phyloP scores from a whole-genome alignment of 1,140 invertebrate genomes.

The Colletes latitarsis region DNA sequence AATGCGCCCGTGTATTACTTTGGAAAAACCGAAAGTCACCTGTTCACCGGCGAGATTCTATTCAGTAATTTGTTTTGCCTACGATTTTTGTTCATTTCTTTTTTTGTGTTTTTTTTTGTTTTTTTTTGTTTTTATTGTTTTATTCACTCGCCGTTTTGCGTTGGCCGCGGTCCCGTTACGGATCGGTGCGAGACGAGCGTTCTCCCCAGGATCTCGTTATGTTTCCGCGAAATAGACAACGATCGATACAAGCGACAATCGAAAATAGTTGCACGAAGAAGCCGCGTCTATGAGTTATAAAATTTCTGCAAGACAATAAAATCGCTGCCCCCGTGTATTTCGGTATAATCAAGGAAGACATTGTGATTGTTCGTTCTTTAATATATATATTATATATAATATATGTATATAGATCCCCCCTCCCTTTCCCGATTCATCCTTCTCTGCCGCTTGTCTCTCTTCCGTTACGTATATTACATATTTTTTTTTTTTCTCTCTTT shows the following conservation, averaged over 20 bases:
- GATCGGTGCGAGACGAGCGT: slow-evolving; percentile 2
- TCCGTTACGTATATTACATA: slow-evolving; percentile 53
- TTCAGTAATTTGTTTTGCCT: not conserved
- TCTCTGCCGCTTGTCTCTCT: slow-evolving; percentile 19
- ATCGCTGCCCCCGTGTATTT: slow-evolving; percentile 64
- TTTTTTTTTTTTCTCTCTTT: slow-evolving; percentile 9
- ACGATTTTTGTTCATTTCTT: not conserved
- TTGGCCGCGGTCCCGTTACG: not conserved
- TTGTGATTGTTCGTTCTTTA: slow-evolving; percentile 68
- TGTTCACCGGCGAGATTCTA: slow-evolving; percentile 20
- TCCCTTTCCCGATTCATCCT: slow-evolving; percentile 15
- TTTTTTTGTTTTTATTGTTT: not conserved
- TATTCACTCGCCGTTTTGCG: not conserved
- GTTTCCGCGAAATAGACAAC: slow-evolving; percentile 48
- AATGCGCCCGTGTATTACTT: slow-evolving; percentile 30
- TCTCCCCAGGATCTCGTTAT: slow-evolving; percentile 18
- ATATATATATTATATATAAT: slow-evolving; percentile 31
- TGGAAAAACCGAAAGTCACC: not conserved
- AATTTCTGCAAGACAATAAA: slow-evolving; percentile 66
- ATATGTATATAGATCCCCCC: slow-evolving; percentile 25
- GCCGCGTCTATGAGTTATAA: slow-evolving; percentile 66
- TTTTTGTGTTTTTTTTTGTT: not conserved
- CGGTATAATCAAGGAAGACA: slow-evolving; percentile 69
- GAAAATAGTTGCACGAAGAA: slow-evolving; percentile 68
- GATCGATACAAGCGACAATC: slow-evolving; percentile 63